phyloP scores from a whole-genome alignment of 2,797 vertebrate species.

The Smutsia gigantea region DNA sequence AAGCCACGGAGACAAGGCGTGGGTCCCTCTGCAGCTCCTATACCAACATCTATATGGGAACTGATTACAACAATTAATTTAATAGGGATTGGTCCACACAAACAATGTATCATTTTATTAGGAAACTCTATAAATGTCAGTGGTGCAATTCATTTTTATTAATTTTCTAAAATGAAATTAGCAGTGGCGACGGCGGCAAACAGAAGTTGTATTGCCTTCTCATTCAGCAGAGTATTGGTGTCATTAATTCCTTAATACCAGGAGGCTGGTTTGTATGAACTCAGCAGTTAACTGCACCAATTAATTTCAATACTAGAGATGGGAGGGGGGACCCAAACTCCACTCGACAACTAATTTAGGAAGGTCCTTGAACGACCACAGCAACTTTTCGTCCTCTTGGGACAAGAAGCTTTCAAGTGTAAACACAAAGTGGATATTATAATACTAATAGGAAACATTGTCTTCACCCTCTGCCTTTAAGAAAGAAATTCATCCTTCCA shows the following conservation, averaged over 20 bases:
- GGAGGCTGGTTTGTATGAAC: slow-evolving; percentile 81
- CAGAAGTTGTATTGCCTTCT: slow-evolving; percentile 77
- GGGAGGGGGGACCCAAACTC: slow-evolving; percentile 59
- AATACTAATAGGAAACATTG: slow-evolving; percentile 48
- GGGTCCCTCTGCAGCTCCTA: background rate
- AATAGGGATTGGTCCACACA: slow-evolving; percentile 76
- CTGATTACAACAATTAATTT: slow-evolving; percentile 77
- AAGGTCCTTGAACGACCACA: slow-evolving; percentile 82
- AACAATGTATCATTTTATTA: slow-evolving; percentile 82
- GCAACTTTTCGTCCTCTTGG: slow-evolving; percentile 80
- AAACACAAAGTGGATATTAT: slow-evolving; percentile 50
- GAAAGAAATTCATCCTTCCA: slow-evolving; percentile 29
- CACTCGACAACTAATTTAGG: slow-evolving; percentile 81
- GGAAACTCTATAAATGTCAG: slow-evolving; percentile 82
- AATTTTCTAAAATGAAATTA: slow-evolving; percentile 87
- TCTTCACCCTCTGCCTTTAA: slow-evolving; percentile 55
- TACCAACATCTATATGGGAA: slow-evolving; percentile 28
- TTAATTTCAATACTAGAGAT: slow-evolving; percentile 83
- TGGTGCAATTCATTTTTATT: slow-evolving; percentile 85
- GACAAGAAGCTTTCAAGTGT: slow-evolving; percentile 72
- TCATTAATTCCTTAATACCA: slow-evolving; percentile 84
- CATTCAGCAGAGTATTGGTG: slow-evolving; percentile 79
- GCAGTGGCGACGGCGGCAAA: slow-evolving; percentile 76
- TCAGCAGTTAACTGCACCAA: slow-evolving; percentile 86
- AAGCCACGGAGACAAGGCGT: background rate